Base-by-base conservation (phyloP, 2,888 invertebrate species). In the Scaptodrosophila latifasciaeformis region DNA sequence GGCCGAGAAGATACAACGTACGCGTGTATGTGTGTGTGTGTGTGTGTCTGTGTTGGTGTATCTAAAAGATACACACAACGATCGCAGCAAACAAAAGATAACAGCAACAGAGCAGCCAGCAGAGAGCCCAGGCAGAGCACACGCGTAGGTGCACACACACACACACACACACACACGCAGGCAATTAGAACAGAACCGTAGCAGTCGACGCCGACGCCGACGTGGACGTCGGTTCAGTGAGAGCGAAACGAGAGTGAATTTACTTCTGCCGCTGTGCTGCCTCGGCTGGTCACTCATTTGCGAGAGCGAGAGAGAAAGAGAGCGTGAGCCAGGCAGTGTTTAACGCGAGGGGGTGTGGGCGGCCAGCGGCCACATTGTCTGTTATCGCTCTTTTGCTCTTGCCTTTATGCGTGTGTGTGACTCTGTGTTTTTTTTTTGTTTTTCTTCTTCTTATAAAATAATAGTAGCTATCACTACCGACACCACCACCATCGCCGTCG, bases 11-110 rank as follows among this genome's bases (percentile, higher is more conserved):
- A 35, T 35, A 39, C 39, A 46, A 27, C 49, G 27, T 15, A 35
- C 13, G 37, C 31, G 17, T 44, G 46, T 43, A 6, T 47, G 19
- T 29, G 51, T 67, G 27, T 59, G 45, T 49, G 17, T 34, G 31
- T n/a, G 3, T 45, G 49, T 52, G 27, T 52, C 49, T 45, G 27
- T 62, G 40, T 61, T 61, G 55, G 61, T 68, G 72, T 70, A 68
- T 71, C 72, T 76, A 56, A 9, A 69, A 70, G 79, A 72, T 78
- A 72, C 72, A 72, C 57, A 66, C n/a, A n/a, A n/a, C 74, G 77
- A 77, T 76, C 70, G 70, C 34, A 57, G 47, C 52, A 37, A 63
- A 55, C 63, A 54, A 49, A 56, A 71, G 76, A 68, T 71, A 71
- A 65, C 49, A 49, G 18, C 12, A 6, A 13, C 7, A 35, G 47